phyloP scores from a whole-genome alignment of 2,888 invertebrate genomes.

The Cremastinae sp. region DNA sequence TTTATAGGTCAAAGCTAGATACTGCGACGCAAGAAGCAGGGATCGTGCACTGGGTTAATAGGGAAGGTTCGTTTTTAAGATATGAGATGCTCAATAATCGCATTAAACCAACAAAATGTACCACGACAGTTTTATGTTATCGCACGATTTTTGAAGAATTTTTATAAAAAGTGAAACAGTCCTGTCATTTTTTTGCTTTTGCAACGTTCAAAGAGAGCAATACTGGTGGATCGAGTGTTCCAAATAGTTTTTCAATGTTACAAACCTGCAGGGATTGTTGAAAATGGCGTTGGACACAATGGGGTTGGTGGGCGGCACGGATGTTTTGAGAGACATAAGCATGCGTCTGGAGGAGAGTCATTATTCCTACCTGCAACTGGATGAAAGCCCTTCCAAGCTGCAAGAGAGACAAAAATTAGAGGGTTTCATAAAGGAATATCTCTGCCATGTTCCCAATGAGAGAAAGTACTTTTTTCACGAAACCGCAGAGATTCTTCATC shows the following conservation, averaged over 20 bases:
- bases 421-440: conserved; percentile 89
- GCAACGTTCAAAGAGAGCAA: too few species aligned
- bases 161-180: conserved; percentile 3
- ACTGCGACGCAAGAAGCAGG: conserved; percentile 68
- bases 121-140: neutral
- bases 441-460: conserved; percentile 89
- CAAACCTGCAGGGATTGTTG: conserved; percentile 23
- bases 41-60: conserved; percentile 69
- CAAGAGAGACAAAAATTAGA: conserved; percentile 89
- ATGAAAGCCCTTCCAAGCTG: conserved; percentile 89
- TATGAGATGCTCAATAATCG: conserved; percentile 10
- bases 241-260: neutral
- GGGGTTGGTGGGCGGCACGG: conserved; percentile 71
- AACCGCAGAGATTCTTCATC: conserved; percentile 88
- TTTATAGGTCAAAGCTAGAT: conserved; percentile 77
- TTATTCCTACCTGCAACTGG: conserved; percentile 89
- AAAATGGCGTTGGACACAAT: conserved; percentile 74
- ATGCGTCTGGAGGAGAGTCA: conserved; percentile 88
- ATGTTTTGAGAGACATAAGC: conserved; percentile 86
- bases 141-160: neutral
- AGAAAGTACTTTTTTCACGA: conserved; percentile 89
- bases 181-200: neutral
- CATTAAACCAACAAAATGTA: conserved; percentile 33
- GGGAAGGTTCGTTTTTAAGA: conserved; percentile 64
- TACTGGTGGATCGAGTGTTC: neutral